Percentiles rank a stretch among this genome's conserved stretches.
Conservation (phyloP, 2,797 vertebrate species). For the Carapus acus region DNA sequence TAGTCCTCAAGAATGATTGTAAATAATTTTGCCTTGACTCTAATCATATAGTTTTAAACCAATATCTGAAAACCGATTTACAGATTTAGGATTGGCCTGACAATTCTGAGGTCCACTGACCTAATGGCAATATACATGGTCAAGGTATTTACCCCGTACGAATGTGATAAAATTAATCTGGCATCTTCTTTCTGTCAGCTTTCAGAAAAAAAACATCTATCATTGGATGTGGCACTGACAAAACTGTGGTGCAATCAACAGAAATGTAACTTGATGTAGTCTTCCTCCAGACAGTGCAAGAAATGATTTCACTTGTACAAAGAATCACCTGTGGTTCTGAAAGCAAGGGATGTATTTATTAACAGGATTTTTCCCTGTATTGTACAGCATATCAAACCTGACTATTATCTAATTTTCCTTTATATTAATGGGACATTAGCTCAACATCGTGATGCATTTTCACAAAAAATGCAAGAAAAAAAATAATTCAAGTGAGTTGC, state of each 20-base stretch:
- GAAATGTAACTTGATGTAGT: background rate
- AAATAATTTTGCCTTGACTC: background rate
- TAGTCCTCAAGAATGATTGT: conserved; percentile 20
- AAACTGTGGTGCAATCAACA: conserved; percentile 4
- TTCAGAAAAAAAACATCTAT: conserved; percentile 3
- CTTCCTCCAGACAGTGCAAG: conserved; percentile 6
- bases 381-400: conserved; percentile 61
- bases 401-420: conserved; percentile 44
- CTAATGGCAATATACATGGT: too few species aligned
- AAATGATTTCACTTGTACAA: conserved; percentile 35
- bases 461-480: conserved; percentile 34
- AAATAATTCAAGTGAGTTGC: background rate
- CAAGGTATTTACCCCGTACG: too few species aligned
- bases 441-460: conserved; percentile 28
- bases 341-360: conserved; percentile 67
- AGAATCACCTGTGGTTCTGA: conserved; percentile 39
- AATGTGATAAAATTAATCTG: conserved; percentile 11
- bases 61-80: conserved; percentile 18
- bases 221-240: background rate
- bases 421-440: conserved; percentile 31
- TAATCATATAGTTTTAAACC: conserved; percentile 3
- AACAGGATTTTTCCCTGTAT: conserved; percentile 70
- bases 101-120: conserved; percentile 9
- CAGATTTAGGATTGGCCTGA: conserved; percentile 11
- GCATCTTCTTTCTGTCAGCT: background rate